These are phyloP conservation scores for Drosophila tristis DNA, from an alignment of 1,140 invertebrate genomes.

Conservation along the genomic window DNA sequence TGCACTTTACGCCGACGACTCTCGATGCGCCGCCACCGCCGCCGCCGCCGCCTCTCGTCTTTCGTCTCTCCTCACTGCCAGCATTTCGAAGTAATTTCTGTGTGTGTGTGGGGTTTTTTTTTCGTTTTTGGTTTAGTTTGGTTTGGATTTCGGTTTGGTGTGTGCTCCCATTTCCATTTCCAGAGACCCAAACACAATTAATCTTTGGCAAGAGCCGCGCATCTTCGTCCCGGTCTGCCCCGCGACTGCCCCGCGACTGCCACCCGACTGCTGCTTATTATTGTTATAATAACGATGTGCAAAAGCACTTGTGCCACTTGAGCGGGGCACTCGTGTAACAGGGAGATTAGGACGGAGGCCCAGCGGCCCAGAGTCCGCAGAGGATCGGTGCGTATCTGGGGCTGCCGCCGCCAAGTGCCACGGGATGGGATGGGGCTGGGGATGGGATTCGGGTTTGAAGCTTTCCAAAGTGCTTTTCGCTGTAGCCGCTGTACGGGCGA, in stretches of 20 bases:
- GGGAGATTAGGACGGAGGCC: conserved; percentile 24
- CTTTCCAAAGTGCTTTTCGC: conserved; percentile 75
- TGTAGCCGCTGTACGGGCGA: conserved; percentile 49
- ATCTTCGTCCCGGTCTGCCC: conserved; percentile 7
- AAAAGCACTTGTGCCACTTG: conserved; percentile 83
- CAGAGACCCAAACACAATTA: conserved; percentile 70
- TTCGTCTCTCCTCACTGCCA: background rate
- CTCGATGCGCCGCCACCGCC: conserved; percentile 9
- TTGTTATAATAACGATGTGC: conserved; percentile 84
- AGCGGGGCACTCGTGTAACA: conserved; percentile 56
- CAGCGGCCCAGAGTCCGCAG: no score
- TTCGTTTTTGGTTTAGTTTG: conserved; percentile 10
- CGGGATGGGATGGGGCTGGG: conserved; percentile 12
- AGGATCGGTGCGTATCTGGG: background rate
- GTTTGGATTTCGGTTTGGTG: conserved; percentile 18
- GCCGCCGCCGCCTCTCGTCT: conserved; percentile 5
- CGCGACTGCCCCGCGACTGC: no score
- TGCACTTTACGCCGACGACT: conserved; percentile 79
- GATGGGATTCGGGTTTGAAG: conserved; percentile 28
- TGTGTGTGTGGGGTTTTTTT: conserved; percentile 8
- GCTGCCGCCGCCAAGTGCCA: background rate
- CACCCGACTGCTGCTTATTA: conserved; percentile 57
- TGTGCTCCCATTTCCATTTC: conserved; percentile 68
- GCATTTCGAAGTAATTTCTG: conserved; percentile 46
- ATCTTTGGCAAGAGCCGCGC: conserved; percentile 68